Base-by-base conservation (phyloP, 2,888 invertebrate species). In the Leucophenga montana region DNA sequence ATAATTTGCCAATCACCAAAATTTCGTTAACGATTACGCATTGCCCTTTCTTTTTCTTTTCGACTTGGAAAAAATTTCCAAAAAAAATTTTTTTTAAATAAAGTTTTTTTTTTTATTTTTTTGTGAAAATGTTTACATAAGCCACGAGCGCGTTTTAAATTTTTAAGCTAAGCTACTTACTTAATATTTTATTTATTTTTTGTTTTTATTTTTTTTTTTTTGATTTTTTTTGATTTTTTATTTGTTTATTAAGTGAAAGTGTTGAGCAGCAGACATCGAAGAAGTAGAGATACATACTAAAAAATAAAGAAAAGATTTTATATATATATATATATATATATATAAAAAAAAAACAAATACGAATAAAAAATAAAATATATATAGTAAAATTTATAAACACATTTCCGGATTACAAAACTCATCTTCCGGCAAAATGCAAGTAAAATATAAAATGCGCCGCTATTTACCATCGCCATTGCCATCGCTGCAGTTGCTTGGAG, bases 51-150 rank as follows among this genome's bases (percentile, higher is more conserved):
- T 50, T 16, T 50, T 16, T 8, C n/a, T n/a, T n/a, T n/a, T n/a
- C n/a, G n/a, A n/a, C n/a, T n/a, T n/a, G n/a, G n/a, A n/a, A n/a
- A n/a, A n/a, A n/a, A n/a, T n/a, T 50, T 4, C 16, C 27, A 27
- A 27, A 27, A 27, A 27, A 27, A 27, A 27, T 50, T 50, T 14
- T 50, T 50, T 16, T 50, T 1, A 50, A 16, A 50, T 16, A 11
- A 11, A n/a, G n/a, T n/a, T n/a, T n/a, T n/a, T n/a, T n/a, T n/a
- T 50, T 50, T 50, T 50, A 11, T 50, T 33, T 20, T 22, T 64
- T 46, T 64, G 62, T 33, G 44, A 61, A 61, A 61, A 61, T 61
- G 39, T 61, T 61, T 33, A 18, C 61, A 61, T 61, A 61, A 27
- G 44, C 11, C 20, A 39, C 1, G 27, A 27, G 27, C 57, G 31